phyloP scores from a whole-genome alignment of 2,888 invertebrate species.

The Ecliptopera silaceata region DNA sequence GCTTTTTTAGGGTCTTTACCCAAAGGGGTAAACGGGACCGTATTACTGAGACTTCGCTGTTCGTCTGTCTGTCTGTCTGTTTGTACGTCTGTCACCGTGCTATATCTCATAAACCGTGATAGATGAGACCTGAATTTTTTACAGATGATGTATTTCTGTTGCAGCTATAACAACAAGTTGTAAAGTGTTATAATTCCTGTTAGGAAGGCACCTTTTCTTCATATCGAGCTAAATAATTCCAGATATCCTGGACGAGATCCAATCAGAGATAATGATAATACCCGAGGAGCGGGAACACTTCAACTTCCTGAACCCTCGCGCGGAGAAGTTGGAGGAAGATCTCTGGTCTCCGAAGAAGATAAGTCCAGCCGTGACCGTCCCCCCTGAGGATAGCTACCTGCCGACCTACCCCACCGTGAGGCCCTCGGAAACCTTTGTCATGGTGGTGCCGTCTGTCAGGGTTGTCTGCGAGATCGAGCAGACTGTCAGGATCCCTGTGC shows the following conservation, averaged over 20 bases:
- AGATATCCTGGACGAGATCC: slow-evolving; percentile 80
- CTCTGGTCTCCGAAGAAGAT: slow-evolving; percentile 89
- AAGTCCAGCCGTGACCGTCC: slow-evolving; percentile 58
- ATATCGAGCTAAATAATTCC: slow-evolving; percentile 15
- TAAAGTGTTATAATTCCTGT: too few relatives aligned
- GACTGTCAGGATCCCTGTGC: slow-evolving; percentile 61
- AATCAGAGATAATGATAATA: slow-evolving; percentile 60
- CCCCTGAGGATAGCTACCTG: slow-evolving; percentile 61
- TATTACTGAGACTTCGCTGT: too few relatives aligned
- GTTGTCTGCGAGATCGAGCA: slow-evolving; percentile 86
- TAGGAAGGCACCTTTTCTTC: too few relatives aligned
- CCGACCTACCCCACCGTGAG: slow-evolving; percentile 66
- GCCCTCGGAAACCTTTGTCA: slow-evolving; percentile 76
- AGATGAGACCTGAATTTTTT: too few relatives aligned
- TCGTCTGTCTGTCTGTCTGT: too few relatives aligned
- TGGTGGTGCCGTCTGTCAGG: slow-evolving; percentile 83
- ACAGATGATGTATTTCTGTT: too few relatives aligned
- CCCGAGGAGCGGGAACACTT: slow-evolving; percentile 78
- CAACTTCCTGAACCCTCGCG: slow-evolving; percentile 69
- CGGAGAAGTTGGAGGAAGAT: slow-evolving; percentile 81
- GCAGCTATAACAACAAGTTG: too few relatives aligned
- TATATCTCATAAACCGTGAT: too few relatives aligned
- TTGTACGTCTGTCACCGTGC: too few relatives aligned
- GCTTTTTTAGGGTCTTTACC: too few relatives aligned
- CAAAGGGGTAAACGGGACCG: too few relatives aligned